These are phyloP conservation scores for Xylophagus ater DNA, from an alignment of 2,888 invertebrate species.

Conservation along the genomic window DNA sequence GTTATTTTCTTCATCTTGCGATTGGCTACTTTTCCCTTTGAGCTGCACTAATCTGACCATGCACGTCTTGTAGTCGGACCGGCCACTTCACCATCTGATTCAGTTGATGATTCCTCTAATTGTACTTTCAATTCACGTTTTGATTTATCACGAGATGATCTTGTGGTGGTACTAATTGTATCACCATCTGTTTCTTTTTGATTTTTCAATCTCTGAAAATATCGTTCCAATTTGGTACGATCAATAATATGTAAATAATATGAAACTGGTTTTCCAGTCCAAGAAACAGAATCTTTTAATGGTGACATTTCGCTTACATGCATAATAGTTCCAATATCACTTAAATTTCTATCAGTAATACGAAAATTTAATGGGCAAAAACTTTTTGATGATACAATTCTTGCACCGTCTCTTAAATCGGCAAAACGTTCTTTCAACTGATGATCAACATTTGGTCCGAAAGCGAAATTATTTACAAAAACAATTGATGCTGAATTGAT, in stretches of 20 bases:
- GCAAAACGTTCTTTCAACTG: constrained; percentile 93
- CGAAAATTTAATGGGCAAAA: constrained; percentile 98
- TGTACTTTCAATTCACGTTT: constrained; percentile 43
- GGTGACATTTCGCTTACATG: constrained; percentile 95
- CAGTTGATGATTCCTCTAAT: constrained; percentile 23
- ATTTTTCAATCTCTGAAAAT: constrained; percentile 90
- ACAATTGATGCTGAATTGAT: constrained; percentile 91
- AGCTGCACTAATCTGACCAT: constrained; percentile 61
- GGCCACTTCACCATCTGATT: constrained; percentile 39
- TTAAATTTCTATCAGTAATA: constrained; percentile 93
- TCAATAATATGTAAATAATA: constrained; percentile 98
- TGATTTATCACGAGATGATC: constrained; percentile 39
- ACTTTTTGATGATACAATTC: constrained; percentile 96
- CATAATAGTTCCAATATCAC: constrained; percentile 98
- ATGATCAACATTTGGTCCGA: constrained; percentile 95
- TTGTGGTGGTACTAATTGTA: constrained; percentile 24
- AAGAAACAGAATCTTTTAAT: constrained; percentile 89
- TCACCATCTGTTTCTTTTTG: constrained; percentile 53
- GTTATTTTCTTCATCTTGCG: constrained; percentile 47
- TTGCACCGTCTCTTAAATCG: constrained; percentile 87
- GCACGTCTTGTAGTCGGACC: constrained; percentile 62
- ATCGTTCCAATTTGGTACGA: constrained; percentile 91
- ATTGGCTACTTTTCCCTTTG: constrained; percentile 50
- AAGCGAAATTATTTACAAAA: constrained; percentile 99
- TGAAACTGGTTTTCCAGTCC: constrained; percentile 98